Conservation (phyloP, 2,797 vertebrate genomes). For the Neomorphus geoffroyi region DNA sequence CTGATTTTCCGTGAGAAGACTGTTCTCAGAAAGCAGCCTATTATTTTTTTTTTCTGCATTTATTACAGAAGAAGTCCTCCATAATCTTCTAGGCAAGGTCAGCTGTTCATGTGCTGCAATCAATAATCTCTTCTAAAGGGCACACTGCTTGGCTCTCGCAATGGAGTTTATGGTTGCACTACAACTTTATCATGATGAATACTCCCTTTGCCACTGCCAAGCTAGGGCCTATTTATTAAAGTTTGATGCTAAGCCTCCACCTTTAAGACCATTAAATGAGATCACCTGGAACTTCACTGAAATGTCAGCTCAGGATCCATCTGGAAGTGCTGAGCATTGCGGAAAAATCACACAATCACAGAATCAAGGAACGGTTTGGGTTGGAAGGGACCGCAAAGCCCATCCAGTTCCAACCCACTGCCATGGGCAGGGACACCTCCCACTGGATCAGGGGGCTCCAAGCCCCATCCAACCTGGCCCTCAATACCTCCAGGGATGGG, state of each 20-base stretch:
- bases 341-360: too few species aligned
- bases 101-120: not conserved
- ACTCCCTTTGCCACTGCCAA: not conserved
- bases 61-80: not conserved
- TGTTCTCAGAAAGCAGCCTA: not conserved
- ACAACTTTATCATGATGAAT: not conserved
- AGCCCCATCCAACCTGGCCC: too few species aligned
- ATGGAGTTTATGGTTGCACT: not conserved
- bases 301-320: not conserved
- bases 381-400: too few species aligned
- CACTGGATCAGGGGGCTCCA: too few species aligned
- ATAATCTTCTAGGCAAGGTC: not conserved
- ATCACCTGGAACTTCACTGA: not conserved
- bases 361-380: too few species aligned
- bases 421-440: too few species aligned
- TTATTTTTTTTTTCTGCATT: fast-evolving
- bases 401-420: too few species aligned
- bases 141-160: not conserved
- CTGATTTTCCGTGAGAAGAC: not conserved
- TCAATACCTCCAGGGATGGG: too few species aligned
- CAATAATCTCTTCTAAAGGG: not conserved
- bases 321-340: not conserved
- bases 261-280: not conserved
- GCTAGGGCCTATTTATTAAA: not conserved
- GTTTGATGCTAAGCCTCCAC: not conserved